Evolutionary conservation across 2,888 invertebrate species (phyloP).

Genomic region (Zelleria hepariella): DNA sequence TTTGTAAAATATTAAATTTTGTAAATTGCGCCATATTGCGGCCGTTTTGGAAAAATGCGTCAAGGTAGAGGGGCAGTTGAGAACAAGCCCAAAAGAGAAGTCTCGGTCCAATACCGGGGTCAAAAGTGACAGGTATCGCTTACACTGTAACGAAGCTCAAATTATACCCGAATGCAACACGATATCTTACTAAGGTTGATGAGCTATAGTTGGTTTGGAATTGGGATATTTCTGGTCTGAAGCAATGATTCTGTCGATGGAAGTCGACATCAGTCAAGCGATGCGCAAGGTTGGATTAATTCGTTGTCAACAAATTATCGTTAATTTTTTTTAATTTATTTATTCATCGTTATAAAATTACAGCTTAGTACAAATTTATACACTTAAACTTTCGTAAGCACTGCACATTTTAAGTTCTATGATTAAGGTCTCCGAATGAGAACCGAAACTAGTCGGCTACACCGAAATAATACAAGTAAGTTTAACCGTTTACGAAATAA

Average conservation of each 20-base stretch:
- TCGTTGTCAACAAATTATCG: neutral
- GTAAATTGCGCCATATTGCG: too few species aligned
- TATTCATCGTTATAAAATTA: too few species aligned
- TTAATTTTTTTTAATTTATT: too few species aligned
- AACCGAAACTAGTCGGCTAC: too few species aligned
- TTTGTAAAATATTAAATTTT: too few species aligned
- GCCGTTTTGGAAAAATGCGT: too few species aligned
- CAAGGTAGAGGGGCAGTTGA: neutral
- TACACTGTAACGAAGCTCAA: conserved; percentile 22
- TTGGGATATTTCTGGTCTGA: neutral
- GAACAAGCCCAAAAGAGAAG: conserved; percentile 15
- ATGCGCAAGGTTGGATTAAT: neutral
- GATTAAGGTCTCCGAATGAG: too few species aligned
- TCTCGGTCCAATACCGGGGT: conserved; percentile 19
- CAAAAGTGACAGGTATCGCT: conserved; percentile 35
- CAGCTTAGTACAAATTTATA: too few species aligned
- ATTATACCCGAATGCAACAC: neutral
- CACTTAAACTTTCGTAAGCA: too few species aligned
- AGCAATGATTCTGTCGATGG: neutral
- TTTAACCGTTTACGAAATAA: too few species aligned
- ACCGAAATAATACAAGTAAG: too few species aligned
- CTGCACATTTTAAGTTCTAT: too few species aligned
- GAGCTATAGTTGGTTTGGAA: neutral
- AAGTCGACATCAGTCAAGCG: neutral
- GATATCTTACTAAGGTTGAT: neutral